Base-by-base conservation (phyloP, 1,140 invertebrate species). In the Orchesella cincta region DNA sequence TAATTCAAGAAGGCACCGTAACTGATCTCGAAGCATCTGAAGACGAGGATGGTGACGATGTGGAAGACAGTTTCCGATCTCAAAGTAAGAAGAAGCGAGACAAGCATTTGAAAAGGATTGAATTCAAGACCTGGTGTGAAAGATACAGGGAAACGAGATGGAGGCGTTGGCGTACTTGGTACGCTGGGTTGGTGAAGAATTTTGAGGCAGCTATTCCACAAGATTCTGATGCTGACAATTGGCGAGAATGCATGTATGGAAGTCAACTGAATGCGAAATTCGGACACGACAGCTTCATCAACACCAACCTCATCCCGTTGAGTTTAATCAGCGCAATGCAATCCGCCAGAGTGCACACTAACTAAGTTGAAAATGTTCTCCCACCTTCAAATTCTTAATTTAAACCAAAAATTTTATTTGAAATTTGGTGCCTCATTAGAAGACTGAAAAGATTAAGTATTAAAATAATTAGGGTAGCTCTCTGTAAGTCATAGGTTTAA, bases 301-400 rank as follows among this genome's bases (percentile, higher is more conserved):
- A 67, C 29, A 31, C 62, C 14, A 67, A 67, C 33, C n/a, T 67
- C 26, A n/a, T 67, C 29, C 62, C 62, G 62, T n/a, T 67, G 14
- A 67, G 62, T n/a, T 67, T 67, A 29, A 67, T 67, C n/a, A 67
- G 28, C n/a, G 5, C 62, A 8, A 67, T 67, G 62, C 62, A 67
- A 33, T 29, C 28, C 8, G 23, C 62, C 14, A 8, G 31, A 31
- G 62, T 67, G 8, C 62, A 67, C 62, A 67, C 29, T 31, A 67
- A 29, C n/a, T 67, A 67, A 67, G 23, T 46, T 46, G 8, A 20
- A 46, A 12, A 46, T 46, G 39, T 8, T 46, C 8, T 46, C 39
- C n/a, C n/a, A n/a, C n/a, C n/a, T n/a, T n/a, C n/a, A n/a, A n/a
- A n/a, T n/a, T n/a, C n/a, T n/a, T n/a, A n/a, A n/a, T n/a, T n/a